phyloP scores from a whole-genome alignment of 2,888 invertebrate genomes.

The Idaea dimidiata region DNA sequence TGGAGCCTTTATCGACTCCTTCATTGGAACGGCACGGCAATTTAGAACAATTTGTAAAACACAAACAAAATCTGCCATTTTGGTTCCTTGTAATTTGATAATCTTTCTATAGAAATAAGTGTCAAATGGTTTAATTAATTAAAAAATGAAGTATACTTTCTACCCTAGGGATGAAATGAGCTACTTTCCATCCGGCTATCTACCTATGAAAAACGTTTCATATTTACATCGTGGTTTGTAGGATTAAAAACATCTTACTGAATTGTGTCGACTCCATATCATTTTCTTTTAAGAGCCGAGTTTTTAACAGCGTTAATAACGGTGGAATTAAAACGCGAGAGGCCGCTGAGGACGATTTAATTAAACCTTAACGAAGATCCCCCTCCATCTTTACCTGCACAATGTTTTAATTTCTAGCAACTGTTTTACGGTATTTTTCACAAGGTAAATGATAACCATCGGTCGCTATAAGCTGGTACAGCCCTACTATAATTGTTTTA shows the following conservation, averaged over 20 bases:
- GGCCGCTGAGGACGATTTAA: conserved; percentile 79
- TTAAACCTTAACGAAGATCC: conserved; percentile 78
- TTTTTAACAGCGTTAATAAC: conserved; percentile 82
- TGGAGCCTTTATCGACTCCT: too few species aligned
- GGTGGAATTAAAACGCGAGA: conserved; percentile 80
- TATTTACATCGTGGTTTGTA: neutral
- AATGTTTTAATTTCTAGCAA: conserved; percentile 66
- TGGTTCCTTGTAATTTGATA: too few species aligned
- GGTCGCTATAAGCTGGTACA: neutral
- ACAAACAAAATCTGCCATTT: too few species aligned
- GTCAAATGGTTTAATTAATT: too few species aligned
- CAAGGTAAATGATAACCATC: neutral
- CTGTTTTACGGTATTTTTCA: conserved; percentile 35
- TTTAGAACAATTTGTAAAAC: too few species aligned
- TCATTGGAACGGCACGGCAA: too few species aligned
- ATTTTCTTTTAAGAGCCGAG: conserved; percentile 53
- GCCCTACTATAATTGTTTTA: neutral
- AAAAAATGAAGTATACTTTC: too few species aligned
- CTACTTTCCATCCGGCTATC: too few species aligned
- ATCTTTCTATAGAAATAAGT: too few species aligned
- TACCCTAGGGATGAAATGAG: too few species aligned
- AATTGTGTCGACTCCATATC: conserved; percentile 32
- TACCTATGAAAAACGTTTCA: too few species aligned
- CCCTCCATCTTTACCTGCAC: conserved; percentile 60
- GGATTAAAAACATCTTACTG: neutral